Evolutionary conservation across 2,888 invertebrate genomes (phyloP).

Genomic region (Quadroppia sp.): DNA sequence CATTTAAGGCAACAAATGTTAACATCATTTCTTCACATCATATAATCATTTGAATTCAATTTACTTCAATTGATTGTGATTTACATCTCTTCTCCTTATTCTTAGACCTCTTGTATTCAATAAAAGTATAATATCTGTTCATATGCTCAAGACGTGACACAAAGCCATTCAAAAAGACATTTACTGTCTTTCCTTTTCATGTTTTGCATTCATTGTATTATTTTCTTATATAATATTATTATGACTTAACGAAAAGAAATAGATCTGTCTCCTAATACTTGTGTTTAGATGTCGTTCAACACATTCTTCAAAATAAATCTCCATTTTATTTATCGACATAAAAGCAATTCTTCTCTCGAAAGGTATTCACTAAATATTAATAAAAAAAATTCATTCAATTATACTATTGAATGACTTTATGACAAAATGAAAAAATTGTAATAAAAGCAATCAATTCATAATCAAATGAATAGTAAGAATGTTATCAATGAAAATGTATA

Average conservation of each 20-base stretch:
- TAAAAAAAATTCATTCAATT: no score
- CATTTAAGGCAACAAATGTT: neutral
- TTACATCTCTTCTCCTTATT: constrained; percentile 24
- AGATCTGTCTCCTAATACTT: neutral
- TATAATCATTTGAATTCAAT: constrained; percentile 27
- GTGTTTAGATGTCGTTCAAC: constrained; percentile 13
- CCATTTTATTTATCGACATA: neutral
- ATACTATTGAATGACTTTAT: no score
- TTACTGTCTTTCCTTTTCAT: neutral
- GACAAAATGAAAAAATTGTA: no score
- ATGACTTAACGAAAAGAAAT: neutral
- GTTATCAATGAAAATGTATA: no score
- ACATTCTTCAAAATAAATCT: constrained; percentile 6
- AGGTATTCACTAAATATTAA: no score
- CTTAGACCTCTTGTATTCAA: neutral
- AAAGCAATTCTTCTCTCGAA: no score
- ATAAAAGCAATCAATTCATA: no score
- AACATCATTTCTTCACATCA: constrained; percentile 7
- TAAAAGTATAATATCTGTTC: constrained; percentile 7
- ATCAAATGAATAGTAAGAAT: no score
- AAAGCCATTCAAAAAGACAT: neutral
- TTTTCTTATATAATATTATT: constrained; percentile 2
- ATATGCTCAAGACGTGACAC: constrained; percentile 9
- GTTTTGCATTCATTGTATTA: constrained; percentile 30
- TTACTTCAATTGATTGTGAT: constrained; percentile 26